Base-by-base conservation (phyloP, 1,140 invertebrate genomes). In the Drosophila prosaltans region DNA sequence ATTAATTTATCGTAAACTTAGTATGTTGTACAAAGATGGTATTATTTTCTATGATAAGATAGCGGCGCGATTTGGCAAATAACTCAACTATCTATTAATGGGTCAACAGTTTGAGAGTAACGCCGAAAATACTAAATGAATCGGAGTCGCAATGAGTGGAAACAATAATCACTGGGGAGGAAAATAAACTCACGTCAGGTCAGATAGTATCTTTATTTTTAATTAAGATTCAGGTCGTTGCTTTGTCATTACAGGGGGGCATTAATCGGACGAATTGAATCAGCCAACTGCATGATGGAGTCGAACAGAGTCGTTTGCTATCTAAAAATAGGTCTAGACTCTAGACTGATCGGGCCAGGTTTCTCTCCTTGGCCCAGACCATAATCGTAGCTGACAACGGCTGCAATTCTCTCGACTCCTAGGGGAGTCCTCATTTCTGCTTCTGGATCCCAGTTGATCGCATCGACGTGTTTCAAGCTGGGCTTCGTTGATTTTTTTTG, bases 251-350 rank as follows among this genome's bases (percentile, higher is more conserved):
- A 55, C 48, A 48, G 55, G 21, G 10, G 10, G 55, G 78, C 65
- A 72, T 82, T 69, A 55, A 78, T 78, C 74, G 74, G 71, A 9
- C 63, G 63, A 32, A 54, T 65, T 30, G 45, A 51, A 41, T 30
- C 59, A 51, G 32, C 39, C 36, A 72, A 69, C 45, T 48, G 59
- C 68, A 65, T 63, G 48, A 66, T 78, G 63, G 48, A 66, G 48
- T 60, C 51, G 43, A 51, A 48, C 26, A 39, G 36, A 11, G 72
- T 76, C 66, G 51, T 48, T 54, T 40, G 63, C 36, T 71, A 82
- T 86, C 83, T 86, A 86, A 76, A 86, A 82, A 86, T 86, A 86
- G 75, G 32, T 65, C 54, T 65, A 58, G 74, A 43, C 66, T 28
- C 54, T 65, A 58, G 74, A 43, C 66, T 28, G 78, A 65, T 85